These are phyloP conservation scores for Cephus cinctus DNA, from an alignment of 1,140 invertebrate species.

Conservation along the genomic window DNA sequence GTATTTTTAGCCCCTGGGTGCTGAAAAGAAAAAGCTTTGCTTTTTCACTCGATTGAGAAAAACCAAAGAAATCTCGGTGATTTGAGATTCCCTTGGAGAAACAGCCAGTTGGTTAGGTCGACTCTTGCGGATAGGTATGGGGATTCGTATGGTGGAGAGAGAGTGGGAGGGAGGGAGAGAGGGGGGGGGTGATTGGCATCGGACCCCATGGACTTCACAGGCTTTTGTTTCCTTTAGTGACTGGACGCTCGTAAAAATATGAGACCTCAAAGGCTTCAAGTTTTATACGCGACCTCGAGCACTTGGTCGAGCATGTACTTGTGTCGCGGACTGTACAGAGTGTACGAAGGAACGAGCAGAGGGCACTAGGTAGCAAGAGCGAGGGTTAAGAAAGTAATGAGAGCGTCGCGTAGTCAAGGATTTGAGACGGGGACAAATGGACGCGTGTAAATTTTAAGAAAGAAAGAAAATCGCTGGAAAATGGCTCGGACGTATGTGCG, in stretches of 20 bases:
- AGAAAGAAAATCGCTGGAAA: too few species aligned
- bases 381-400: constrained; percentile 21
- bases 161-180: not conserved
- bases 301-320: not conserved
- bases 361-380: not conserved
- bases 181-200: not conserved
- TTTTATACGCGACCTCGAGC: constrained; percentile 20
- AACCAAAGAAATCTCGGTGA: too few species aligned
- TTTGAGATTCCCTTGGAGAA: too few species aligned
- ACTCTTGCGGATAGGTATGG: not conserved
- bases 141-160: not conserved
- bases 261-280: constrained; percentile 23
- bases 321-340: not conserved
- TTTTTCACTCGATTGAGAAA: too few species aligned
- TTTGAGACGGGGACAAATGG: not conserved
- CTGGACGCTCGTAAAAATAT: constrained; percentile 29
- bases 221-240: constrained; percentile 24
- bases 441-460: too few species aligned
- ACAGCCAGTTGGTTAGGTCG: too few species aligned
- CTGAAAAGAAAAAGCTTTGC: constrained; percentile 1
- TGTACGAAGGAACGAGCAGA: too few species aligned
- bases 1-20: constrained; percentile 4
- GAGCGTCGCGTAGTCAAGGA: not conserved
- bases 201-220: not conserved
- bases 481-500: too few species aligned